Conservation (phyloP, 1,140 invertebrate genomes). For the Penaeus indicus region DNA sequence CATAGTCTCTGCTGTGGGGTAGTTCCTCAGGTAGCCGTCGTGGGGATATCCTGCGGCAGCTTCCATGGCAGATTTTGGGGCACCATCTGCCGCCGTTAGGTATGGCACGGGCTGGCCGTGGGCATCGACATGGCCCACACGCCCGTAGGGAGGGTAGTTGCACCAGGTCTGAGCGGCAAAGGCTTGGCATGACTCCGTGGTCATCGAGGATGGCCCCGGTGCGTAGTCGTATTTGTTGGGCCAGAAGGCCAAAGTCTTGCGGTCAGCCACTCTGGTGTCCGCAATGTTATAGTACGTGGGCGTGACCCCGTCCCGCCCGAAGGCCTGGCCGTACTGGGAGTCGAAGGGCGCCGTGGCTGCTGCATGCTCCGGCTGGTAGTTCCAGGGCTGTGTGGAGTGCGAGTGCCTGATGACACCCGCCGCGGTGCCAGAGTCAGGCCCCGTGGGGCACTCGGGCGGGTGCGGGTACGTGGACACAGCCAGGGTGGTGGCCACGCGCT, state of each 20-base stretch:
- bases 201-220: conserved; percentile 73
- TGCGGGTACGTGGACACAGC: conserved; percentile 69
- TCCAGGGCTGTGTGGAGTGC: conserved; percentile 78
- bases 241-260: conserved; percentile 78
- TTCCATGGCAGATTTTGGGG: conserved; percentile 76
- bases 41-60: conserved; percentile 79
- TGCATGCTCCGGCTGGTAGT: conserved; percentile 76
- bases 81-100: conserved; percentile 72
- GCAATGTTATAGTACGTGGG: conserved; percentile 84
- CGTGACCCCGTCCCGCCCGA: conserved; percentile 74
- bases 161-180: conserved; percentile 79
- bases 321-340: conserved; percentile 71
- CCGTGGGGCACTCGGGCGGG: conserved; percentile 72
- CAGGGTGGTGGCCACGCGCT: conserved; percentile 75
- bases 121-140: conserved; percentile 69
- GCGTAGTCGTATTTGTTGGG: conserved; percentile 72
- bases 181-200: conserved; percentile 78
- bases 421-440: conserved; percentile 74
- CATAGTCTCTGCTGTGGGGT: conserved; percentile 80
- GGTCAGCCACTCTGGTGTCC: conserved; percentile 67
- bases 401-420: conserved; percentile 81
- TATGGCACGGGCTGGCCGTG: conserved; percentile 69
- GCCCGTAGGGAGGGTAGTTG: conserved; percentile 77
- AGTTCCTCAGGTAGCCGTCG: conserved; percentile 83
- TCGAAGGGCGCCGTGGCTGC: conserved; percentile 73